A percentile compares a stretch with the other conserved stretches of the same genome.
Evolutionary conservation across 2,797 vertebrate species (phyloP).

Genomic region (Chelmon rostratus): DNA sequence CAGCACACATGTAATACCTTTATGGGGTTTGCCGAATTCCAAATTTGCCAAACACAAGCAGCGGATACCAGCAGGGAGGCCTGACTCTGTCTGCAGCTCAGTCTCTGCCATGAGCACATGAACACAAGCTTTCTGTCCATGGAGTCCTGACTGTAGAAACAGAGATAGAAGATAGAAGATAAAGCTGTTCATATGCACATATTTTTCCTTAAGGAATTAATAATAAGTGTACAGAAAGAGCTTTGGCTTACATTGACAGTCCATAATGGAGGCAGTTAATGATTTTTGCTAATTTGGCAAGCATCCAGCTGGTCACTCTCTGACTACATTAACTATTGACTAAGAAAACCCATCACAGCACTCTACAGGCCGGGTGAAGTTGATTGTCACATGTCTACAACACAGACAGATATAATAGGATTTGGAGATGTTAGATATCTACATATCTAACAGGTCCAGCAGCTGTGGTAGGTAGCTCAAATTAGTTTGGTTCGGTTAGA

Average conservation of each 20-base stretch:
- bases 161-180: background rate
- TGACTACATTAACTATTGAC: background rate
- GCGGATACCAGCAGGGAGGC: conserved; percentile 20
- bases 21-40: background rate
- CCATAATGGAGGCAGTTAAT: background rate
- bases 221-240: background rate
- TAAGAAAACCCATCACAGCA: background rate
- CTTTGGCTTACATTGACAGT: conserved; percentile 15
- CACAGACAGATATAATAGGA: background rate
- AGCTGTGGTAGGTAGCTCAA: background rate
- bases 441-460: background rate
- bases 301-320: background rate
- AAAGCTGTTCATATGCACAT: background rate
- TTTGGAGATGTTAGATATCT: conserved; percentile 4
- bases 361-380: background rate
- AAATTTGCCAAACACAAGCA: conserved; percentile 11
- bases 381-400: conserved; percentile 11
- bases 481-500: no score
- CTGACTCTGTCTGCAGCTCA: conserved; percentile 11
- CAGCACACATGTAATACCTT: background rate
- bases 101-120: background rate
- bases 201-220: conserved; percentile 7
- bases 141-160: no score
- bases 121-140: conserved; percentile 19
- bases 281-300: conserved; percentile 20